These are phyloP conservation scores for Meriones psammophilus DNA, from an alignment of 2,797 vertebrate species.

Conservation along the genomic window DNA sequence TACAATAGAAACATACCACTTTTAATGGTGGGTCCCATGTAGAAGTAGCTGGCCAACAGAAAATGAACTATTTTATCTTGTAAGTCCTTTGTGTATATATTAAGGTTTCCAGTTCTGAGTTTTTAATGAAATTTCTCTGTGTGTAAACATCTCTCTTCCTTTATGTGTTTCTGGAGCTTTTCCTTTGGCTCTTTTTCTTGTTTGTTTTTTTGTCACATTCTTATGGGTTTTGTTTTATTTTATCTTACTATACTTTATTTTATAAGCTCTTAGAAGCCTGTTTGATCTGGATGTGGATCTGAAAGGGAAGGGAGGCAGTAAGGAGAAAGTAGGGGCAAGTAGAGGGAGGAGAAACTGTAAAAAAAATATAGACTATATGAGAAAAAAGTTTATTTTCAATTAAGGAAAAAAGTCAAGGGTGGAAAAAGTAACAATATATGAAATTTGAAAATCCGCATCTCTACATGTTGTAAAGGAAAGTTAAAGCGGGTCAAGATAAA, in stretches of 20 bases:
- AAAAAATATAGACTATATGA: no score
- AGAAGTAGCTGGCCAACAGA: not conserved
- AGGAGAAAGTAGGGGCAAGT: no score
- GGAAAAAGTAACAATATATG: not conserved
- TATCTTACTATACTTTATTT: not conserved
- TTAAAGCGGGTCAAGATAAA: not conserved
- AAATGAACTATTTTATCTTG: not conserved
- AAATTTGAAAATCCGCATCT: not conserved
- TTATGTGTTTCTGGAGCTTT: not conserved
- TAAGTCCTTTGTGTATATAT: not conserved
- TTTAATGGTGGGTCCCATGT: not conserved
- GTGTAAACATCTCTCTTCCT: not conserved
- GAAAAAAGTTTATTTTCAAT: no score
- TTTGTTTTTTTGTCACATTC: not conserved
- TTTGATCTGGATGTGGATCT: no score
- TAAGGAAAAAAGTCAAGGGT: not conserved
- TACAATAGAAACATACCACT: not conserved
- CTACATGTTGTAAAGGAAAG: not conserved
- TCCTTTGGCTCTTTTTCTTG: not conserved
- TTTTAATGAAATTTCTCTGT: not conserved
- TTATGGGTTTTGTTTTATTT: not conserved
- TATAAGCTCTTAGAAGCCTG: not conserved
- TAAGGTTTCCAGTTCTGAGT: not conserved
- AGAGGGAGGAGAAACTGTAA: no score
- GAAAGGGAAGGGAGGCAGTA: no score